These are phyloP conservation scores for Leptinotarsa defecta DNA, from an alignment of 1,140 invertebrate species.

Conservation along the genomic window DNA sequence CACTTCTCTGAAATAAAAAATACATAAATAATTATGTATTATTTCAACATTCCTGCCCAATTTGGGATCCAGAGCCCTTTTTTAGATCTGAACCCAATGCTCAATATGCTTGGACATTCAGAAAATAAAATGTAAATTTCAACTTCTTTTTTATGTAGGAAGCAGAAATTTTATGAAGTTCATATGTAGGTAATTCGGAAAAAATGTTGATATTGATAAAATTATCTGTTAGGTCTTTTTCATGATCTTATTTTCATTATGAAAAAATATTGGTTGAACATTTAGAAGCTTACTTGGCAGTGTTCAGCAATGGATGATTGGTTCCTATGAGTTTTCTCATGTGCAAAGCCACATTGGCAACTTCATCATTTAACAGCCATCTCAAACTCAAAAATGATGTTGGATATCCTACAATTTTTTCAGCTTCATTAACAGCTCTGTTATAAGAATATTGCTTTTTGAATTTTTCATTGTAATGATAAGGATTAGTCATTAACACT, in stretches of 20 bases:
- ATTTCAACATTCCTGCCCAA: neutral
- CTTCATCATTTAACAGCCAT: slow-evolving; percentile 90
- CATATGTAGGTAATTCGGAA: too few relatives aligned
- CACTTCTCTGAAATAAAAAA: slow-evolving; percentile 42
- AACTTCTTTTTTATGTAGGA: too few relatives aligned
- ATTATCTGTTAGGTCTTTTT: neutral
- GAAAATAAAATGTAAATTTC: too few relatives aligned
- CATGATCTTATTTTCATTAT: neutral
- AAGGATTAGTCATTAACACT: neutral
- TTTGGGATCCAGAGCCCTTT: neutral
- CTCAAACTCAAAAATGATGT: slow-evolving; percentile 91
- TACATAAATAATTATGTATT: neutral
- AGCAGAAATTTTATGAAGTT: too few relatives aligned
- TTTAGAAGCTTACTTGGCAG: slow-evolving; percentile 70
- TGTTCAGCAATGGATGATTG: slow-evolving; percentile 89
- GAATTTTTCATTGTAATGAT: slow-evolving; percentile 4
- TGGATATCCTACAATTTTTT: slow-evolving; percentile 94
- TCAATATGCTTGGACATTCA: too few relatives aligned
- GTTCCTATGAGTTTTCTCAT: slow-evolving; percentile 90
- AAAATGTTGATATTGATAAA: too few relatives aligned
- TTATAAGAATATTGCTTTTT: slow-evolving; percentile 10
- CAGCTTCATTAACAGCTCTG: slow-evolving; percentile 82
- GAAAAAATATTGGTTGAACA: too few relatives aligned
- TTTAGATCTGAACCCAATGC: too few relatives aligned
- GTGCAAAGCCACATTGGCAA: slow-evolving; percentile 89